Base-by-base conservation (phyloP, 2,113 vertebrate genomes). In the Trichomycterus rosablanca region DNA sequence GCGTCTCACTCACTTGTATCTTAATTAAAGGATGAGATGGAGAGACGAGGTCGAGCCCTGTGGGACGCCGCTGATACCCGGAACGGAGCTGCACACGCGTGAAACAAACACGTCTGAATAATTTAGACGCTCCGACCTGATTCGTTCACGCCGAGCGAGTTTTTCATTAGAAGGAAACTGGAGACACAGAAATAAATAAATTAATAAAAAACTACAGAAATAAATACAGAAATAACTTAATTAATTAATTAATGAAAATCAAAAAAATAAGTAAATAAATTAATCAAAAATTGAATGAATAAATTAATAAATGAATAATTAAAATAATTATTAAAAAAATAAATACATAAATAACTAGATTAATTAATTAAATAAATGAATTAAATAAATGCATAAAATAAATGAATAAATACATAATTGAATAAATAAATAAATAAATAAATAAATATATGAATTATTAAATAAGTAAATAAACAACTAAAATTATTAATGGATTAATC, bases 61-160 rank as follows among this genome's bases (percentile, higher is more conserved):
- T 39, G 46, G 5, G 50, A 2, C 2, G 15, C 39, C 10, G 39
- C 3, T 8, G 14, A 30, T 30, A 30, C 26, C 3, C n/a, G n/a
- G n/a, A n/a, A n/a, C n/a, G n/a, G n/a, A n/a, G n/a, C n/a, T 30
- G 26, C 1, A n/a, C 16, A 7, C 15, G 9, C 11, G 12, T 18
- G n/a, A 18, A 16, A 22, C 20, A 8, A 14, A 8, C 32, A 14
- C 5, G 16, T 2, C 3, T 37, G 19, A 35, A 37, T 53, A 22
- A 53, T 53, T 35, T 30, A 53, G 30, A 35, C 1, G 12, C 19
- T 22, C 16, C 50, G 32, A 1, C 18, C 4, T 3, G 5, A 52
- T 20, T 54, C 51, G 1, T n/a, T 54, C 37, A 22, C 14, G 26
- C 7, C 22, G 35, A 54, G 37, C 37, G 30, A 54, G 30, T 54